These are phyloP conservation scores for Andinoacara biseriatus DNA, from an alignment of 2,113 vertebrate species.

Conservation along the genomic window DNA sequence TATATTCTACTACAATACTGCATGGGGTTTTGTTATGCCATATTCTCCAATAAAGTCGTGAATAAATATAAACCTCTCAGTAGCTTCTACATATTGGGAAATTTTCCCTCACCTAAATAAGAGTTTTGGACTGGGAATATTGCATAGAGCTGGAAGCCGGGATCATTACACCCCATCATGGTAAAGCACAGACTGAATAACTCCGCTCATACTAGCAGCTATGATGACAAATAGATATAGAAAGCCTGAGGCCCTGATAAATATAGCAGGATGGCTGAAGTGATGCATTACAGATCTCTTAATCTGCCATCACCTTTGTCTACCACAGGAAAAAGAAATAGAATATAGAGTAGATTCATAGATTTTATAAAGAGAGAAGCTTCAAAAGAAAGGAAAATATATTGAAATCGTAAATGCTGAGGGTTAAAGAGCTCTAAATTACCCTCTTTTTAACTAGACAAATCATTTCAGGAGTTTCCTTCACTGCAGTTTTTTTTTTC, in stretches of 20 bases:
- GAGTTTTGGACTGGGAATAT: background rate
- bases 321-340: background rate
- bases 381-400: background rate
- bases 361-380: slow-evolving; percentile 22
- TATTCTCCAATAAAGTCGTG: background rate
- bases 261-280: slow-evolving; percentile 41
- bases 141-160: slow-evolving; percentile 17
- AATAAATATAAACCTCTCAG: background rate
- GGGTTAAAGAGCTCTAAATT: slow-evolving; percentile 47
- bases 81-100: background rate
- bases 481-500: slow-evolving; percentile 6
- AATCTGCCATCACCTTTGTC: slow-evolving; percentile 26
- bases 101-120: slow-evolving; percentile 19
- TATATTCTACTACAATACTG: background rate
- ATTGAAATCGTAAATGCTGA: slow-evolving; percentile 1
- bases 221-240: slow-evolving; percentile 45
- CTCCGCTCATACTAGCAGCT: slow-evolving; percentile 39
- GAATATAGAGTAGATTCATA: slow-evolving; percentile 26
- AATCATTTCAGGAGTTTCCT: slow-evolving; percentile 31
- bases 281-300: slow-evolving; percentile 49
- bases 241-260: slow-evolving; percentile 45
- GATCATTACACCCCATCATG: slow-evolving; percentile 50
- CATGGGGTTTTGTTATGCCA: background rate
- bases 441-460: slow-evolving; percentile 18
- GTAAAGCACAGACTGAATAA: slow-evolving; percentile 47